Conservation (phyloP, 2,113 vertebrate genomes). For the Mesitornis unicolor region DNA sequence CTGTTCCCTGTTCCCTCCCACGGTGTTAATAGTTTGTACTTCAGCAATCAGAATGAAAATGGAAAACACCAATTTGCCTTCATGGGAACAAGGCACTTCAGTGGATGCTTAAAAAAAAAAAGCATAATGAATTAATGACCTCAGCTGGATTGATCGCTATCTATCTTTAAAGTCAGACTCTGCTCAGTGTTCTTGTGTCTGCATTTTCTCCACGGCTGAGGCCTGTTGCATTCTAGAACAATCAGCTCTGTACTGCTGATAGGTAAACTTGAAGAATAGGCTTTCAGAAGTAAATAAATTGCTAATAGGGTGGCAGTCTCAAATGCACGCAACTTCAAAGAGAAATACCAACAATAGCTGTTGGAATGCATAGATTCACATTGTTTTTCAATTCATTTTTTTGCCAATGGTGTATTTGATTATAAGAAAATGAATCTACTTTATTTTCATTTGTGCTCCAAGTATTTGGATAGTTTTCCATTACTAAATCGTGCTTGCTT, state of each 20-base stretch:
- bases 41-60: not conserved
- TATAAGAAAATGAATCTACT: not conserved
- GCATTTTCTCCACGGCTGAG: not conserved
- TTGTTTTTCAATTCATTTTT: not conserved
- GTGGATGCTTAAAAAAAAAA: not conserved
- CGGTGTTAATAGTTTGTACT: not conserved
- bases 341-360: not conserved
- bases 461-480: not conserved
- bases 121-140: not conserved
- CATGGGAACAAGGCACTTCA: not conserved
- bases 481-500: not conserved
- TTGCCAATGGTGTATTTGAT: not conserved
- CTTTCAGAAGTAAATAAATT: not conserved
- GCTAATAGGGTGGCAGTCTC: not conserved
- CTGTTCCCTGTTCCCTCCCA: not conserved
- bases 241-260: not conserved
- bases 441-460: not conserved
- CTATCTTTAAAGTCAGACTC: not conserved
- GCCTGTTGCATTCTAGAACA: not conserved
- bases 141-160: not conserved
- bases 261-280: not conserved
- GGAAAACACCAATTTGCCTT: fast-evolving
- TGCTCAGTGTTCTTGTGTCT: not conserved
- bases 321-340: not conserved
- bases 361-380: not conserved